Percentiles rank a stretch among this genome's conserved stretches.
These are phyloP conservation scores for Aphis gossypii DNA, from an alignment of 1,140 invertebrate genomes.

Conservation along the genomic window DNA sequence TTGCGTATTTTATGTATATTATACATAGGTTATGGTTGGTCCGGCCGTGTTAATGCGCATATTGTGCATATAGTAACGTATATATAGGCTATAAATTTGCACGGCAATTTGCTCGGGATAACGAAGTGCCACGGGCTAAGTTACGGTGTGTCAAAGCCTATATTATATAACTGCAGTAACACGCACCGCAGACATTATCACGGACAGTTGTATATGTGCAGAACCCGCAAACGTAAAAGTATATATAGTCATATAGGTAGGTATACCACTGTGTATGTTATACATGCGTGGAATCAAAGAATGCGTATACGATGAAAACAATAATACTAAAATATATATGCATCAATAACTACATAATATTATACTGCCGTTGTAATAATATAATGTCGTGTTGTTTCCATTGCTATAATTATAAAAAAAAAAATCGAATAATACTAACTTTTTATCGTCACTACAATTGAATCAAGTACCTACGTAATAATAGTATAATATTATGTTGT, in stretches of 20 bases:
- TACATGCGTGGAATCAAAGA: background rate
- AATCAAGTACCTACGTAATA: background rate
- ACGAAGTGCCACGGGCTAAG: conserved; percentile 6
- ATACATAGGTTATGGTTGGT: background rate
- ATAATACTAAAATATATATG: background rate
- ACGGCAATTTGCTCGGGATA: conserved; percentile 40
- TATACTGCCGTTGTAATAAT: background rate
- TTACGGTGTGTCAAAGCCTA: conserved; percentile 11
- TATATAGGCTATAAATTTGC: conserved; percentile 39
- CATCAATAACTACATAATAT: background rate
- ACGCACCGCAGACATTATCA: background rate
- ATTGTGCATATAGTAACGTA: background rate
- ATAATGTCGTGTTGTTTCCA: background rate
- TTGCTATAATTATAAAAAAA: conserved; percentile 11
- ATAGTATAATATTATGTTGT: too few relatives aligned
- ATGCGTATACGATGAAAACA: background rate
- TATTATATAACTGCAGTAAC: conserved; percentile 4
- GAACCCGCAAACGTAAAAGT: background rate
- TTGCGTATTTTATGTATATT: background rate
- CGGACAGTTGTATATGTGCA: background rate
- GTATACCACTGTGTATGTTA: background rate
- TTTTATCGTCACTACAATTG: background rate
- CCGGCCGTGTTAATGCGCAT: background rate
- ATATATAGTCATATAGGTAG: background rate
- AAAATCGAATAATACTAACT: background rate